These are phyloP conservation scores for Plecotus auritus DNA, from an alignment of 2,113 vertebrate genomes.

Conservation along the genomic window DNA sequence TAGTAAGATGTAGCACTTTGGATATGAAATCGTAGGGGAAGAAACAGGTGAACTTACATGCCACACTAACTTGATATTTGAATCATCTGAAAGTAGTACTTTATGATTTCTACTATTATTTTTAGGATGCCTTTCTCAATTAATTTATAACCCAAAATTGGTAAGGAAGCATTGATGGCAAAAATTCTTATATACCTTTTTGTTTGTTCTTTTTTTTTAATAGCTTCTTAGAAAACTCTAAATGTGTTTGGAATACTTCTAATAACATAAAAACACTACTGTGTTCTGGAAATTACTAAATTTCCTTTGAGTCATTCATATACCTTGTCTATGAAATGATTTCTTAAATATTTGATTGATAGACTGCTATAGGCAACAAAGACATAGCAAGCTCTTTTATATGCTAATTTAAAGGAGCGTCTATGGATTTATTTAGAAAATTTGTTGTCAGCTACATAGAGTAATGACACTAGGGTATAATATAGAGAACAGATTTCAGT, in stretches of 20 bases:
- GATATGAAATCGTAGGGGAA: constrained; percentile 58
- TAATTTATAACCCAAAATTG: constrained; percentile 36
- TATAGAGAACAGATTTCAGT: background rate
- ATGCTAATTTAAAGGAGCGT: background rate
- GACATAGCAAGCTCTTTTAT: background rate
- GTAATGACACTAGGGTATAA: background rate
- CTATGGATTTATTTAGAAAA: background rate
- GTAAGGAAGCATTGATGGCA: background rate
- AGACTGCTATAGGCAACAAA: background rate
- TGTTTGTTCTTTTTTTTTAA: constrained; percentile 14
- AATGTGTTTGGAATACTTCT: background rate
- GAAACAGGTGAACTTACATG: constrained; percentile 42
- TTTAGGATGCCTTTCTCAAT: constrained; percentile 32
- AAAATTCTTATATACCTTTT: background rate
- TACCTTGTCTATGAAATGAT: background rate
- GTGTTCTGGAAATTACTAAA: constrained; percentile 25
- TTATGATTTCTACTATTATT: constrained; percentile 13
- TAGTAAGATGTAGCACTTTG: constrained; percentile 62
- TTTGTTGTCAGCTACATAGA: background rate
- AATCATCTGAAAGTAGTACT: constrained; percentile 46
- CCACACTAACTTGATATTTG: constrained; percentile 49
- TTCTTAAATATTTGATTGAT: constrained; percentile 3
- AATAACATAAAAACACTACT: constrained; percentile 13
- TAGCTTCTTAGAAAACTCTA: constrained; percentile 2
- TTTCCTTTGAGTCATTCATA: constrained; percentile 17